Base-by-base conservation (phyloP, 2,113 vertebrate species). In the Seriola quinqueradiata region DNA sequence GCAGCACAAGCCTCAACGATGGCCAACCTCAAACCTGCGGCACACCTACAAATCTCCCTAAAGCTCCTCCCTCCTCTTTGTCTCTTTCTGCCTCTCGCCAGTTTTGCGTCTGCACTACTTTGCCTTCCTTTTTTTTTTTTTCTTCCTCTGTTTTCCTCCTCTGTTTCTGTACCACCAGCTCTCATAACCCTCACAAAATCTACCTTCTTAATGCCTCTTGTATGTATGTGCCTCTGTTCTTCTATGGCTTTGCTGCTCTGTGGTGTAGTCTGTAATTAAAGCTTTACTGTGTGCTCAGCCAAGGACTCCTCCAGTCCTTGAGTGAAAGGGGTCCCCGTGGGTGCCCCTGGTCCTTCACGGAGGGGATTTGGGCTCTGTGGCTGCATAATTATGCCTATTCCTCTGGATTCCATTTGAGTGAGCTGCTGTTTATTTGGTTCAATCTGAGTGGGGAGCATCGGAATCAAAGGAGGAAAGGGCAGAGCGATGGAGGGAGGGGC, bases 251-350 rank as follows among this genome's bases (percentile, higher is more conserved):
- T 77, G 85, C 87, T 23, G 38, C 79, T 88, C 76, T 70, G 71
- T 50, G 77, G 74, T 85, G 75, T 59, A 85, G 67, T 79, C 89
- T 90, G 71, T 95, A 93, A 95, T 94, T 95, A 94, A 70, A 90
- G 81, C 84, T 76, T 73, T 57, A 71, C 88, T 73, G 67, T 79
- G 82, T 36, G 73, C 79, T 90, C 68, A 88, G 84, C 73, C 83
- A 85, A 91, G 79, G 86, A 85, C 91, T 85, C 67, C 77, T 91
- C 54, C 25, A 72, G 81, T 79, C 86, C 82, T 89, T 38, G 48
- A 85, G 88, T 86, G 87, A 87, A 89, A 79, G 88, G 85, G 87
- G 87, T 85, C 89, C 84, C 87, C 4, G 21, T 77, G 83, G 86
- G 79, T 74, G 76, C 83, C 89, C 79, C 82, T 70, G 75, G 77